These are phyloP conservation scores for Chaunax sp. DNA, from an alignment of 2,797 vertebrate species.

Conservation along the genomic window DNA sequence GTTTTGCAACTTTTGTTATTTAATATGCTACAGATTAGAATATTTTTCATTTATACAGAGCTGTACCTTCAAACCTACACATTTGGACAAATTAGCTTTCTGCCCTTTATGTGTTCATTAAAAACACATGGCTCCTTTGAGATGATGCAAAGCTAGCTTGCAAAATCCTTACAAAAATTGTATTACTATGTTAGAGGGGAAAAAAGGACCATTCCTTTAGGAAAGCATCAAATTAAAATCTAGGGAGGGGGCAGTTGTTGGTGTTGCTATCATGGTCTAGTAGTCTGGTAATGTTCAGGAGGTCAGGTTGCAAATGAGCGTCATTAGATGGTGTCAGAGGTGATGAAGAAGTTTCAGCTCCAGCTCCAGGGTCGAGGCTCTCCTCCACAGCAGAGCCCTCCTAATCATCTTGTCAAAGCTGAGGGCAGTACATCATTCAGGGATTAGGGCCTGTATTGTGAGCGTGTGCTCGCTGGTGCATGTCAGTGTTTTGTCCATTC, in stretches of 20 bases:
- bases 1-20: constrained; percentile 12
- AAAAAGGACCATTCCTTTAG: constrained; percentile 3
- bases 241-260: constrained; percentile 14
- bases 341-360: constrained; percentile 78
- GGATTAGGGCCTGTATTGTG: constrained; percentile 34
- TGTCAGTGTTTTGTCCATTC: constrained; percentile 28
- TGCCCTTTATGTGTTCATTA: constrained; percentile 32
- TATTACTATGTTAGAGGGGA: too few relatives aligned
- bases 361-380: constrained; percentile 69
- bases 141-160: constrained; percentile 5
- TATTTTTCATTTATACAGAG: constrained; percentile 14
- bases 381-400: constrained; percentile 63
- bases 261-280: constrained; percentile 30
- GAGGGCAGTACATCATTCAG: constrained; percentile 61
- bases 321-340: constrained; percentile 83
- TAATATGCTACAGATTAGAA: constrained; percentile 17
- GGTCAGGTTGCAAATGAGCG: constrained; percentile 78
- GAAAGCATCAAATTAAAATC: constrained; percentile 20
- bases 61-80: constrained; percentile 18
- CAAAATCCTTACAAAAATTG: too few relatives aligned
- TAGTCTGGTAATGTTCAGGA: constrained; percentile 70
- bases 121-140: constrained; percentile 39
- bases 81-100: constrained; percentile 27
- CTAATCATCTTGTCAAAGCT: constrained; percentile 76
- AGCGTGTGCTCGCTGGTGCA: constrained; percentile 10